Conservation (phyloP, 2,888 invertebrate species). For the Eutolmus rufibarbis region DNA sequence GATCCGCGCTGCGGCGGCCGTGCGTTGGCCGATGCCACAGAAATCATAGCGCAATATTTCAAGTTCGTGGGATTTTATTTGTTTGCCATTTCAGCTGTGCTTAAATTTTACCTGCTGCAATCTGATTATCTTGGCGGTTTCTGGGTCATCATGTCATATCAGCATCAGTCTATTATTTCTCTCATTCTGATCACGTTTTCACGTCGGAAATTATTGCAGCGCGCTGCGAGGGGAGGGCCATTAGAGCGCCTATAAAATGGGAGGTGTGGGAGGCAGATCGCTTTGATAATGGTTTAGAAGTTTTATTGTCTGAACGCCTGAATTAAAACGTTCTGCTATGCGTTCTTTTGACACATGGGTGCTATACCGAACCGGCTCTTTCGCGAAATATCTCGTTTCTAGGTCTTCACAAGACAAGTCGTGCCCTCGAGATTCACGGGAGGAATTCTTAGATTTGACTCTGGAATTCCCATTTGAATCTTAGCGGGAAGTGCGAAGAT, state of each 20-base stretch:
- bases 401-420: not conserved
- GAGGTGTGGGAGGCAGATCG: conserved; percentile 12
- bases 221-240: not conserved
- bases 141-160: conserved; percentile 32
- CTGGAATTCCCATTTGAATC: not conserved
- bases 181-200: conserved; percentile 20
- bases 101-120: conserved; percentile 36
- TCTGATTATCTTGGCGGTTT: conserved; percentile 26
- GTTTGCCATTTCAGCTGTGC: conserved; percentile 35
- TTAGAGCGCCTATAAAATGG: not conserved
- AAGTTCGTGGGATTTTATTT: conserved; percentile 37
- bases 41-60: conserved; percentile 30
- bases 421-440: not conserved
- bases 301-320: not conserved
- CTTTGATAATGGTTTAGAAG: not conserved
- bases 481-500: not conserved
- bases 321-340: not conserved
- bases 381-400: not conserved
- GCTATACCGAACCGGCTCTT: not conserved
- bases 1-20: not conserved
- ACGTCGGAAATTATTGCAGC: conserved; percentile 2
- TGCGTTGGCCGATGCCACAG: conserved; percentile 29
- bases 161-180: conserved; percentile 35
- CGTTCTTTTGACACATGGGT: not conserved
- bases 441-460: not conserved